Evolutionary conservation across 2,888 invertebrate genomes (phyloP).

Genomic region (Idaea straminata): DNA sequence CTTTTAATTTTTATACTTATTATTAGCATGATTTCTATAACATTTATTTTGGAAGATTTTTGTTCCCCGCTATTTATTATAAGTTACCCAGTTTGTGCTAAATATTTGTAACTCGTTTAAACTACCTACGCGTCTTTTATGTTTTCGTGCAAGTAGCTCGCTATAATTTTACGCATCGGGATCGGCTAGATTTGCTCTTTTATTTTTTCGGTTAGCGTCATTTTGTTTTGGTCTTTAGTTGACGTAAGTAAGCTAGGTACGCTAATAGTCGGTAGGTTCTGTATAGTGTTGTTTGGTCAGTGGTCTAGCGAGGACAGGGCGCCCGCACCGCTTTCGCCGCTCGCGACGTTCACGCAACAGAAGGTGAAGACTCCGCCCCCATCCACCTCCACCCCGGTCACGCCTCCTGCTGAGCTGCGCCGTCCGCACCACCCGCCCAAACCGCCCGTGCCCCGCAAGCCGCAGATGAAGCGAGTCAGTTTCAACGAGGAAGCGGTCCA

Average conservation of each 20-base stretch:
- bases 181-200: slow-evolving; percentile 21
- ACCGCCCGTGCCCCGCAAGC: slow-evolving; percentile 74
- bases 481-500: slow-evolving; percentile 62
- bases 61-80: slow-evolving; percentile 45
- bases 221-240: slow-evolving; percentile 48
- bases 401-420: slow-evolving; percentile 37
- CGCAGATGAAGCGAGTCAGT: slow-evolving; percentile 76
- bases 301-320: slow-evolving; percentile 65
- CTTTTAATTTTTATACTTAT: slow-evolving; percentile 43
- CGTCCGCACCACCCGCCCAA: slow-evolving; percentile 53
- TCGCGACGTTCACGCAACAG: slow-evolving; percentile 63
- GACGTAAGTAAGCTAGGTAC: slow-evolving; percentile 47
- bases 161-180: slow-evolving; percentile 36
- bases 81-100: slow-evolving; percentile 34
- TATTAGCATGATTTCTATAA: slow-evolving; percentile 52
- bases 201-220: slow-evolving; percentile 35
- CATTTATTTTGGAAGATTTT: slow-evolving; percentile 80
- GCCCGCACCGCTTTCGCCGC: slow-evolving; percentile 53
- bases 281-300: slow-evolving; percentile 76
- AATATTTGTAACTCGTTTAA: slow-evolving; percentile 25
- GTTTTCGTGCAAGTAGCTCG: slow-evolving; percentile 73
- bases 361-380: slow-evolving; percentile 49
- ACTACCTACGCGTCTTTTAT: slow-evolving; percentile 39
- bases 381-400: slow-evolving; percentile 28
- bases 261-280: slow-evolving; percentile 42